Evolutionary conservation across 2,113 vertebrate genomes (phyloP).

Genomic region (Hippocampus zosterae): DNA sequence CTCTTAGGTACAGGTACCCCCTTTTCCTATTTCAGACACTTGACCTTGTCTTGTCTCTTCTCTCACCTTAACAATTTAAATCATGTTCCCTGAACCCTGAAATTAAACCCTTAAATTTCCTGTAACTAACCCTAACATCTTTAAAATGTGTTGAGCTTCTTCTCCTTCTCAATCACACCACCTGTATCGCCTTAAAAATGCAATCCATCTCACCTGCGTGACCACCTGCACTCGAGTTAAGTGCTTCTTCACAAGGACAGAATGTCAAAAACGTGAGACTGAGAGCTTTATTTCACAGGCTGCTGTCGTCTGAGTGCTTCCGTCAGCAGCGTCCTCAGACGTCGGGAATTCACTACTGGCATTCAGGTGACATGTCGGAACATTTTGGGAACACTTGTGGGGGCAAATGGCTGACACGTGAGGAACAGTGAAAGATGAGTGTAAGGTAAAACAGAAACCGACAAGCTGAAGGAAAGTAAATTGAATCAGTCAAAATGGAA

Average conservation of each 20-base stretch:
- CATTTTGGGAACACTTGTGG: constrained; percentile 52
- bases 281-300: constrained; percentile 55
- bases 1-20: constrained; percentile 59
- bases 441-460: neutral
- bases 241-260: constrained; percentile 47
- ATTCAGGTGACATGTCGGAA: constrained; percentile 52
- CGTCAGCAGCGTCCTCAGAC: constrained; percentile 42
- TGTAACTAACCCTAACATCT: neutral
- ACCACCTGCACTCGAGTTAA: constrained; percentile 50
- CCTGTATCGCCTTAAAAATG: constrained; percentile 50
- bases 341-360: constrained; percentile 42
- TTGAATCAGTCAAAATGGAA: neutral
- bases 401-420: constrained; percentile 44
- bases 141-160: constrained; percentile 40
- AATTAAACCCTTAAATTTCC: neutral
- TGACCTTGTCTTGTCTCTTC: neutral
- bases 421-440: constrained; percentile 16
- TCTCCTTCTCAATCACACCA: neutral
- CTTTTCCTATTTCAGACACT: constrained; percentile 16
- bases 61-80: neutral
- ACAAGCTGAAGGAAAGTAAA: constrained; percentile 1
- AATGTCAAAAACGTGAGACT: constrained; percentile 63
- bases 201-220: constrained; percentile 40
- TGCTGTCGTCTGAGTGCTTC: constrained; percentile 55
- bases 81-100: neutral